Conservation (phyloP, 2,113 vertebrate species). For the Sceloporus tristichus region DNA sequence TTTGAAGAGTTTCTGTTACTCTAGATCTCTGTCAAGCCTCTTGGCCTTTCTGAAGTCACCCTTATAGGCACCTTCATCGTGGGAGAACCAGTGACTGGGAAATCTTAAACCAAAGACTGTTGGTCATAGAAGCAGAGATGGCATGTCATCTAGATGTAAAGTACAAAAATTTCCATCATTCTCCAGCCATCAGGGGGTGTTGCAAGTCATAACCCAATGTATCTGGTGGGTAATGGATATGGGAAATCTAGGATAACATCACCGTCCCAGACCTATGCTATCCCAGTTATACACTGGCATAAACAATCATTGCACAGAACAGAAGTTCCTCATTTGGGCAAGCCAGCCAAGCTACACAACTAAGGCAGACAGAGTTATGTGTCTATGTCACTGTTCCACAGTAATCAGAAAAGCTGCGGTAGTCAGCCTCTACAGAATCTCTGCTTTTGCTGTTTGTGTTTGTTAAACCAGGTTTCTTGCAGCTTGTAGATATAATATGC, state of each 20-base stretch:
- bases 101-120: background rate
- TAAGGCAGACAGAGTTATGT: too few relatives aligned
- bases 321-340: too few relatives aligned
- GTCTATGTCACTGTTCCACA: background rate
- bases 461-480: too few relatives aligned
- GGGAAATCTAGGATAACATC: too few relatives aligned
- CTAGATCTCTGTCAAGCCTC: background rate
- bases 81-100: background rate
- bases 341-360: too few relatives aligned
- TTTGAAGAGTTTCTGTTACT: background rate
- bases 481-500: background rate
- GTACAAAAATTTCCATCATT: too few relatives aligned
- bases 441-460: background rate
- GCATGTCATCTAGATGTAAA: background rate
- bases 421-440: background rate
- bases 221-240: too few relatives aligned
- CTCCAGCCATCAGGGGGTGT: too few relatives aligned
- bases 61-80: background rate
- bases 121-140: background rate
- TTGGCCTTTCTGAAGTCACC: background rate
- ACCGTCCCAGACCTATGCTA: too few relatives aligned
- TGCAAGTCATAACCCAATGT: too few relatives aligned
- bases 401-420: background rate
- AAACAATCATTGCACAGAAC: too few relatives aligned
- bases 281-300: too few relatives aligned